Evolutionary conservation across 2,797 vertebrate species (phyloP).

Genomic region (Orestias chungarensis): DNA sequence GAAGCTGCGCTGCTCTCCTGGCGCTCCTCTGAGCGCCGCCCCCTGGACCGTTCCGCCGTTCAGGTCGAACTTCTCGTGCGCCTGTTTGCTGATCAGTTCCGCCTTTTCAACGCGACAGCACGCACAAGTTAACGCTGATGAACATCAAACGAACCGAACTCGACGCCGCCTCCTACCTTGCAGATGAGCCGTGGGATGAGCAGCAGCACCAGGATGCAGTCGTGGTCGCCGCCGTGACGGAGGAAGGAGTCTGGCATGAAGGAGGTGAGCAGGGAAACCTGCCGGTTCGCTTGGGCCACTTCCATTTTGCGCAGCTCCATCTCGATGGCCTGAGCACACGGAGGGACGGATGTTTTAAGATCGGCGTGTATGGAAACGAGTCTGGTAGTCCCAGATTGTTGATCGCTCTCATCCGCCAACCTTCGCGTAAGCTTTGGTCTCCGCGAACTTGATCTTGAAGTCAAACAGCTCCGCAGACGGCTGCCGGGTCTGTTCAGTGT

Average conservation of each 20-base stretch:
- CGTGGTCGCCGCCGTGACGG: slow-evolving; percentile 94
- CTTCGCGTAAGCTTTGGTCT: slow-evolving; percentile 98
- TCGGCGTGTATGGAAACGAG: background rate
- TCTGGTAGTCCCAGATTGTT: background rate
- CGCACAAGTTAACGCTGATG: slow-evolving; percentile 20
- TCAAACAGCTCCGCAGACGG: slow-evolving; percentile 93
- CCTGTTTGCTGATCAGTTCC: slow-evolving; percentile 96
- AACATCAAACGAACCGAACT: background rate
- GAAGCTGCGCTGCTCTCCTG: slow-evolving; percentile 94
- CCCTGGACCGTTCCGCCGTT: slow-evolving; percentile 80
- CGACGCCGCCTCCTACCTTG: slow-evolving; percentile 81
- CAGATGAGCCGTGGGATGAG: slow-evolving; percentile 97
- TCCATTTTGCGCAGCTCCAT: slow-evolving; percentile 99
- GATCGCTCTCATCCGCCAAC: slow-evolving; percentile 64
- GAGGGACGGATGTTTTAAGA: background rate
- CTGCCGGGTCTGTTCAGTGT: slow-evolving; percentile 89
- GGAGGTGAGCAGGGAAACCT: slow-evolving; percentile 92
- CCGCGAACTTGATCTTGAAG: slow-evolving; percentile 99
- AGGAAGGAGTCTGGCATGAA: slow-evolving; percentile 99
- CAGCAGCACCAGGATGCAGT: slow-evolving; percentile 93
- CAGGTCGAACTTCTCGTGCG: slow-evolving; percentile 95
- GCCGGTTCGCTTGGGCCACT: slow-evolving; percentile 91
- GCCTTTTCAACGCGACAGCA: slow-evolving; percentile 76
- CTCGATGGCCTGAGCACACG: slow-evolving; percentile 88
- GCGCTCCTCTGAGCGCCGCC: slow-evolving; percentile 83